Conservation (phyloP, 2,113 vertebrate genomes). For the Poeciliopsis retropinna region DNA sequence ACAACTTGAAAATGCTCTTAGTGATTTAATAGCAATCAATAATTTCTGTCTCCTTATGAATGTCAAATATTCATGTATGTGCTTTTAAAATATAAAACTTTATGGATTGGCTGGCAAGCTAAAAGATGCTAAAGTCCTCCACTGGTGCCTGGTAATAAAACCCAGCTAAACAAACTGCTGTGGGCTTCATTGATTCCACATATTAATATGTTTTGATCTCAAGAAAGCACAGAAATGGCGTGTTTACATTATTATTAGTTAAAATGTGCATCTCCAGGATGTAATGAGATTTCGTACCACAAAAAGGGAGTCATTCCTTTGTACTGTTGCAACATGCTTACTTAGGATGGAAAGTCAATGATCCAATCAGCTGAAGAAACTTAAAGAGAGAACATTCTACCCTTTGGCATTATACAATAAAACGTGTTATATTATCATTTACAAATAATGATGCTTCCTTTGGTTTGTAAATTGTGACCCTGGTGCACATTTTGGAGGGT, state of each 20-base stretch:
- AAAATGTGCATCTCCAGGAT: neutral
- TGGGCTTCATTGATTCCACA: neutral
- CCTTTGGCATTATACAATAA: too few relatives aligned
- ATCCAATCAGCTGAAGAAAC: too few relatives aligned
- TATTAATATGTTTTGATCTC: conserved; percentile 2
- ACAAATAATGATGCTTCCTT: too few relatives aligned
- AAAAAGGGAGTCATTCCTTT: too few relatives aligned
- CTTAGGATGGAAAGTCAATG: too few relatives aligned
- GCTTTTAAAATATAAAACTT: neutral
- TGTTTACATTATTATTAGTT: neutral
- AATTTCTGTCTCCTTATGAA: neutral
- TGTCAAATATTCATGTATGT: neutral
- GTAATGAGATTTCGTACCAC: too few relatives aligned
- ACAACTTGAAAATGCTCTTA: neutral
- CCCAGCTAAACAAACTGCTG: neutral
- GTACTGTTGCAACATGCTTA: too few relatives aligned
- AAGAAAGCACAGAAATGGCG: neutral
- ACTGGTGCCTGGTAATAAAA: neutral
- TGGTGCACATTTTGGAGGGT: too few relatives aligned
- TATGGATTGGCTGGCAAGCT: neutral
- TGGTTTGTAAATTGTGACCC: too few relatives aligned
- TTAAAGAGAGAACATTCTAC: too few relatives aligned
- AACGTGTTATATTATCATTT: too few relatives aligned
- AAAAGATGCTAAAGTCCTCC: neutral
- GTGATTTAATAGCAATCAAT: neutral